These are phyloP conservation scores for Scomberomorus guttatus DNA, from an alignment of 2,797 vertebrate species.

Conservation along the genomic window DNA sequence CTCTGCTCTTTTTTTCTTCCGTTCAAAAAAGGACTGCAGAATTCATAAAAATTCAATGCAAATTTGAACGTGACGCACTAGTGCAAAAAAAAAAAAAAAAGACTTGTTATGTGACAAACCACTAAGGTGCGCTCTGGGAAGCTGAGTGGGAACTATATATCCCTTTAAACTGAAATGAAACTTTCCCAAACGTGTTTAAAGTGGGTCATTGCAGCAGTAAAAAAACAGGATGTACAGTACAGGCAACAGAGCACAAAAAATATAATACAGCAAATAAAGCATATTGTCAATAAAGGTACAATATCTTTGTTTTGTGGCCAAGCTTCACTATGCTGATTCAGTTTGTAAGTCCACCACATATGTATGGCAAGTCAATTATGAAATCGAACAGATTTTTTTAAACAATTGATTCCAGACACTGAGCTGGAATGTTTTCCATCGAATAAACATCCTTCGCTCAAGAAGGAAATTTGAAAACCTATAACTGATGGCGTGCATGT, in stretches of 20 bases:
- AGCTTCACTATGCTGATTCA: background rate
- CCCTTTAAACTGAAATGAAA: constrained; percentile 21
- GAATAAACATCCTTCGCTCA: background rate
- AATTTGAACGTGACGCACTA: constrained; percentile 1
- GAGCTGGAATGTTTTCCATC: background rate
- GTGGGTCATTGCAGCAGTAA: constrained; percentile 3
- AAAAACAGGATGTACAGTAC: background rate
- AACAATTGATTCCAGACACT: constrained; percentile 14
- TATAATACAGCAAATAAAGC: background rate
- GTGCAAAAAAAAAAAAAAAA: constrained; percentile 9
- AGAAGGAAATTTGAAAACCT: background rate
- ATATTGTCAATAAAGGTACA: background rate
- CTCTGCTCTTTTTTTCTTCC: background rate
- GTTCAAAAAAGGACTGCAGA: background rate
- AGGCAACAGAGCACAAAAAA: background rate
- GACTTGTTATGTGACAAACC: background rate
- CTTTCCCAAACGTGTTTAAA: background rate
- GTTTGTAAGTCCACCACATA: no score
- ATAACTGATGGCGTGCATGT: background rate
- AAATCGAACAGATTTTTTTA: constrained; percentile 10
- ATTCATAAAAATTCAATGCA: background rate
- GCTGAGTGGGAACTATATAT: no score
- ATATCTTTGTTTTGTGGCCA: background rate
- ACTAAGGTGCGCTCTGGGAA: background rate
- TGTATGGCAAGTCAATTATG: background rate